Conservation (phyloP, 2,888 invertebrate species). For the Drosophila hawaiiensis region DNA sequence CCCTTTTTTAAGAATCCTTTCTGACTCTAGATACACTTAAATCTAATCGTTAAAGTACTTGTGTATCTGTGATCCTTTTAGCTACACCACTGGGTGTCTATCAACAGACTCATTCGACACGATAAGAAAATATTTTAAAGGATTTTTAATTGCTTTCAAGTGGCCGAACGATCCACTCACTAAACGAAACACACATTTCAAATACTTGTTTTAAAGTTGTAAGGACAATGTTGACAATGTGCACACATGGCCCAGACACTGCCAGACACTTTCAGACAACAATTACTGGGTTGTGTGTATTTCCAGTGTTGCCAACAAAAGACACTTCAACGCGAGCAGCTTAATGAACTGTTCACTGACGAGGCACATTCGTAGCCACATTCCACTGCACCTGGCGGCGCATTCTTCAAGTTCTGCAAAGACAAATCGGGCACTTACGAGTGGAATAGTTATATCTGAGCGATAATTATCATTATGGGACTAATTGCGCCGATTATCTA, state of each 20-base stretch:
- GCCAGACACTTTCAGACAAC: neutral
- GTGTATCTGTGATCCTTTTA: slow-evolving; percentile 22
- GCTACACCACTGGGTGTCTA: slow-evolving; percentile 46
- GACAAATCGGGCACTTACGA: slow-evolving; percentile 51
- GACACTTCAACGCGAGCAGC: slow-evolving; percentile 36
- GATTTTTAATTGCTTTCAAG: slow-evolving; percentile 80
- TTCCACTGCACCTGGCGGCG: slow-evolving; percentile 45
- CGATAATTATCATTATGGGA: slow-evolving; percentile 66
- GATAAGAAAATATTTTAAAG: slow-evolving; percentile 78
- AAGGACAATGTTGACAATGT: slow-evolving; percentile 45
- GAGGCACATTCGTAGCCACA: slow-evolving; percentile 27
- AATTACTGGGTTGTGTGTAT: slow-evolving; percentile 3
- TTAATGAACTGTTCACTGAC: slow-evolving; percentile 45
- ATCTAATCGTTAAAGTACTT: slow-evolving; percentile 6
- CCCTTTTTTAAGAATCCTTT: slow-evolving; percentile 1
- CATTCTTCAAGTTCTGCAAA: slow-evolving; percentile 45
- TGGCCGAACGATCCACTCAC: slow-evolving; percentile 59
- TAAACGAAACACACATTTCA: slow-evolving; percentile 41
- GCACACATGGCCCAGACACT: neutral
- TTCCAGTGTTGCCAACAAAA: slow-evolving; percentile 16
- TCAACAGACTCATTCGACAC: slow-evolving; percentile 52
- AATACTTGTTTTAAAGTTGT: slow-evolving; percentile 37
- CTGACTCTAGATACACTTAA: neutral
- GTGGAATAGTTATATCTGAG: slow-evolving; percentile 24
- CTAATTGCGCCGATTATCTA: slow-evolving; percentile 74